These are phyloP conservation scores for Coilia nasus DNA, from an alignment of 2,797 vertebrate genomes.

Conservation along the genomic window DNA sequence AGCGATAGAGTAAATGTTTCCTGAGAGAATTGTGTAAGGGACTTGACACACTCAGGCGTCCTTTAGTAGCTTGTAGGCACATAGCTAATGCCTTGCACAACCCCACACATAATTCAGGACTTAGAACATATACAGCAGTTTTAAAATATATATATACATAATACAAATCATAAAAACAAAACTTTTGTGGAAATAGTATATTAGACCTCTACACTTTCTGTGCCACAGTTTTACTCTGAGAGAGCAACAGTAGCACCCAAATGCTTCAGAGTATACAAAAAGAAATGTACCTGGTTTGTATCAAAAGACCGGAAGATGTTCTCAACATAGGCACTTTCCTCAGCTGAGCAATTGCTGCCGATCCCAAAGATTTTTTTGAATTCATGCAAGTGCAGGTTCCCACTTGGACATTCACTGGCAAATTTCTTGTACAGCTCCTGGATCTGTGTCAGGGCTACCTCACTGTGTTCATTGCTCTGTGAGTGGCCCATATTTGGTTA, in stretches of 20 bases:
- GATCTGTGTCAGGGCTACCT: slow-evolving; percentile 68
- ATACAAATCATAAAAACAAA: no score
- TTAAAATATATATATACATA: no score
- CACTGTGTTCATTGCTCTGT: slow-evolving; percentile 36
- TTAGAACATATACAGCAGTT: no score
- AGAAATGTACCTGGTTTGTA: slow-evolving; percentile 64
- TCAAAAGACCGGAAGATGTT: slow-evolving; percentile 72
- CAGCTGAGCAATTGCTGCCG: slow-evolving; percentile 54
- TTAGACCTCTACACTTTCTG: not conserved
- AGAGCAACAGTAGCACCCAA: not conserved
- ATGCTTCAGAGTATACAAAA: not conserved
- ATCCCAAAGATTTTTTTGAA: slow-evolving; percentile 75
- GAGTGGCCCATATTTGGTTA: slow-evolving; percentile 66
- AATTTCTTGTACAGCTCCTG: slow-evolving; percentile 74
- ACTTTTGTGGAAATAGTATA: not conserved
- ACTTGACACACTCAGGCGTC: no score
- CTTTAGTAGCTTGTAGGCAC: no score
- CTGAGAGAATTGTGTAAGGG: no score
- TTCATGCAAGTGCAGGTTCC: slow-evolving; percentile 70
- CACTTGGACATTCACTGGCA: slow-evolving; percentile 71
- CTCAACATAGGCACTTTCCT: slow-evolving; percentile 69
- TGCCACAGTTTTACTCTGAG: not conserved
- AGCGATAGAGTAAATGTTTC: not conserved
- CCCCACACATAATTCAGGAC: no score
- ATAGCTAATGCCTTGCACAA: no score